Evolutionary conservation across 1,140 invertebrate species (phyloP).

Genomic region (Musca vetustissima): DNA sequence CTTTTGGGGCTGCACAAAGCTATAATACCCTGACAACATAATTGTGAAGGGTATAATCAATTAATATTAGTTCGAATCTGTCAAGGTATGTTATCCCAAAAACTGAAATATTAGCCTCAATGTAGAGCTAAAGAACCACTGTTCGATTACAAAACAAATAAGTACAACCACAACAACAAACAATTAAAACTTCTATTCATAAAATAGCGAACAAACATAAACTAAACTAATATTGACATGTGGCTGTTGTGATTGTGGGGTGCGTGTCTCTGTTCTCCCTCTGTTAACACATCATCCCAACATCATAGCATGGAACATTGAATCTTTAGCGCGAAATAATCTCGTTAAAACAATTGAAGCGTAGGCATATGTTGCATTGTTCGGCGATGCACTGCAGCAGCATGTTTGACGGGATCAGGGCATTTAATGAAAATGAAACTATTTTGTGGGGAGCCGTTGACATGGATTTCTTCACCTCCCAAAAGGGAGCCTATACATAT

Average conservation of each 20-base stretch:
- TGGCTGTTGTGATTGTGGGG: slow-evolving; percentile 2
- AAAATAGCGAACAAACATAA: not conserved
- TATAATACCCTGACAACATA: too few species aligned
- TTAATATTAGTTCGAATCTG: too few species aligned
- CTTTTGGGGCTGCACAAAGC: too few species aligned
- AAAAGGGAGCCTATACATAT: not conserved
- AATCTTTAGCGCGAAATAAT: slow-evolving; percentile 20
- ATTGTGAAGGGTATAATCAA: too few species aligned
- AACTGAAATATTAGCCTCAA: too few species aligned
- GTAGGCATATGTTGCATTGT: not conserved
- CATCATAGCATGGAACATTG: slow-evolving; percentile 5
- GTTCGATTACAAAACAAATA: too few species aligned
- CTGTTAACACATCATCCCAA: not conserved
- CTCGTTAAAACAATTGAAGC: slow-evolving; percentile 22
- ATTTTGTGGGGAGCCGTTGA: slow-evolving; percentile 7
- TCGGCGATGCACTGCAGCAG: not conserved
- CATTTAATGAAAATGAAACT: not conserved
- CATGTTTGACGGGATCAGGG: not conserved
- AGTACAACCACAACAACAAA: too few species aligned
- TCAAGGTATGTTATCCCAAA: too few species aligned
- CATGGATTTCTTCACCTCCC: not conserved
- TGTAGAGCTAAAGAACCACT: too few species aligned
- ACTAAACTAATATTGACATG: slow-evolving; percentile 24
- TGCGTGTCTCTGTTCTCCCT: not conserved
- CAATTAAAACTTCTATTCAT: too few species aligned